Conservation (phyloP, 2,888 invertebrate species). For the Tuberolachnus salignus region DNA sequence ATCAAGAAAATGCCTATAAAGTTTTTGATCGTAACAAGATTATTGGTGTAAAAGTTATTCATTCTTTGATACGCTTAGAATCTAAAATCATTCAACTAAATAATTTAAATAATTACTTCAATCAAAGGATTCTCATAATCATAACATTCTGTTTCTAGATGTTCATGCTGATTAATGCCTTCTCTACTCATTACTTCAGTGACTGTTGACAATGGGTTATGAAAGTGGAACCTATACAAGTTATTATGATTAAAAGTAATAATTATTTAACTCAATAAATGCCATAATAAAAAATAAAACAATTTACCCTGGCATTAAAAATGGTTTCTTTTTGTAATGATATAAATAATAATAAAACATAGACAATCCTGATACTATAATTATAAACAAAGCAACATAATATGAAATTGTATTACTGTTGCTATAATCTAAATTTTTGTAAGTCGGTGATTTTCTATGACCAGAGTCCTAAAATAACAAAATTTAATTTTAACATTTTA, state of each 20-base stretch:
- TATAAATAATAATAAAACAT: constrained; percentile 40
- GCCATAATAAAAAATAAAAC: neutral
- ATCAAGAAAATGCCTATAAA: too few species aligned
- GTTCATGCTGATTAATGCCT: constrained; percentile 57
- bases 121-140: constrained; percentile 62
- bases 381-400: constrained; percentile 23
- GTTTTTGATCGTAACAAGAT: too few species aligned
- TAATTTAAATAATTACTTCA: constrained; percentile 10
- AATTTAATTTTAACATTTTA: neutral
- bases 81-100: too few species aligned
- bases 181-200: neutral
- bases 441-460: constrained; percentile 19
- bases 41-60: too few species aligned
- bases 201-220: constrained; percentile 29
- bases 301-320: constrained; percentile 13
- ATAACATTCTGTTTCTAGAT: constrained; percentile 62
- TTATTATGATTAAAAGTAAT: neutral
- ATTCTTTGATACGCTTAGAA: too few species aligned
- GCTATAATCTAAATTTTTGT: neutral
- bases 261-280: neutral
- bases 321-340: constrained; percentile 37
- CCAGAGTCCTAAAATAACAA: constrained; percentile 16
- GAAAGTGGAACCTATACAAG: constrained; percentile 30
- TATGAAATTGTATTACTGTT: constrained; percentile 16
- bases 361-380: neutral